phyloP scores from a whole-genome alignment of 35 echinoderm and acorn worm genomes.

The Stichopus chloronotus region DNA sequence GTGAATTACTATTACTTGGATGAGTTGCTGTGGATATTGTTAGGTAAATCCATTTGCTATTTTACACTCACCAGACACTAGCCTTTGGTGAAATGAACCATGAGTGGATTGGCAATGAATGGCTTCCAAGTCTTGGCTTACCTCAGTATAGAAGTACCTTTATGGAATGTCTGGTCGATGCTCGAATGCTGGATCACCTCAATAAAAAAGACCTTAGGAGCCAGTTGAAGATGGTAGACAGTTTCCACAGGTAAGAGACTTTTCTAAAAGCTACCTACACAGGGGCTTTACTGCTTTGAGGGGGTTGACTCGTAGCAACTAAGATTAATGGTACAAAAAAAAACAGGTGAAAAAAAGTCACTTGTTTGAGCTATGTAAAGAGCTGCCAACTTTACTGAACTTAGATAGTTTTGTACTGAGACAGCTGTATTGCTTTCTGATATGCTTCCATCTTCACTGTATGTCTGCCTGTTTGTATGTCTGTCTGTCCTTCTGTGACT shows the following conservation, averaged over 20 bases:
- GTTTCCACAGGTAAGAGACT: constrained; percentile 85
- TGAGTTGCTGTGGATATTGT: neutral
- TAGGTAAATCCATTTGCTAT: too few species aligned
- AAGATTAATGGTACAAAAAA: too few species aligned
- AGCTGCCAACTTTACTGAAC: too few species aligned
- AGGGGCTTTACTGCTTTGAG: too few species aligned
- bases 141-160: constrained; percentile 93
- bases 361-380: too few species aligned
- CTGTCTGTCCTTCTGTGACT: too few species aligned
- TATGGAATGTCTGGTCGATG: constrained; percentile 99
- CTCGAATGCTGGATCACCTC: constrained; percentile 95
- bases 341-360: too few species aligned
- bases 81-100: constrained; percentile 99
- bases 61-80: constrained; percentile 69
- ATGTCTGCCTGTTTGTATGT: too few species aligned
- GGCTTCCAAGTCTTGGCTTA: constrained; percentile 89
- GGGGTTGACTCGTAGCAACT: too few species aligned
- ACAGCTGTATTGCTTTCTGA: too few species aligned
- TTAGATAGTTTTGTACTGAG: too few species aligned
- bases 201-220: constrained; percentile 98
- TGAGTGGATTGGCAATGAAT: constrained; percentile 99
- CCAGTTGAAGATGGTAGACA: constrained; percentile 99
- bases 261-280: neutral
- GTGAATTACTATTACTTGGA: neutral
- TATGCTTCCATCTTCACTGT: too few species aligned